Evolutionary conservation across 2,797 vertebrate species (phyloP).

Genomic region (Myotis daubentonii): DNA sequence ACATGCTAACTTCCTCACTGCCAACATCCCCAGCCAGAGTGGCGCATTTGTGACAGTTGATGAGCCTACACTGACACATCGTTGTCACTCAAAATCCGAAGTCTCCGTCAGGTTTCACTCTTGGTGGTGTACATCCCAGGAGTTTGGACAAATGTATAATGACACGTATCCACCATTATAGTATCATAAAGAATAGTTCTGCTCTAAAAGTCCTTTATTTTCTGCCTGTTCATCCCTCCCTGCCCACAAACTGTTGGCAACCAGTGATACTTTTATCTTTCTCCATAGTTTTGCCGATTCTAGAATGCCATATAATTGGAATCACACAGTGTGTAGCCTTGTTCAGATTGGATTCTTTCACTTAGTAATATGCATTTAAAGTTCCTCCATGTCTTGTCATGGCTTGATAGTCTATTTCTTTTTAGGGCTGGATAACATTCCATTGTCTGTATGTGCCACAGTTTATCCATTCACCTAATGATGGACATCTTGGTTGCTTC

Average conservation of each 20-base stretch:
- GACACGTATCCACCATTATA: neutral
- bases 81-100: neutral
- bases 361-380: neutral
- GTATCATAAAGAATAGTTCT: neutral
- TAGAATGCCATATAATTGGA: neutral
- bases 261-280: neutral
- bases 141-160: neutral
- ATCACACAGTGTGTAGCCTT: neutral
- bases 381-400: neutral
- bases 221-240: neutral
- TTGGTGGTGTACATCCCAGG: neutral
- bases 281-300: neutral
- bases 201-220: neutral
- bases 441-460: neutral
- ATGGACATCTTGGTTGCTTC: neutral
- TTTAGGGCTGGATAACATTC: neutral
- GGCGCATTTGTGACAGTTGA: too few species aligned
- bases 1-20: neutral
- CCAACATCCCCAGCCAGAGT: neutral
- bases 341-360: neutral
- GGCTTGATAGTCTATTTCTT: neutral
- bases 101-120: neutral
- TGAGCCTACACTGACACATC: neutral
- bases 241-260: neutral
- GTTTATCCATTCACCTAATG: neutral